A percentile compares a stretch with the other conserved stretches of the same genome.
Conservation (phyloP, 2,888 invertebrate genomes). For the Rosalia funebris region DNA sequence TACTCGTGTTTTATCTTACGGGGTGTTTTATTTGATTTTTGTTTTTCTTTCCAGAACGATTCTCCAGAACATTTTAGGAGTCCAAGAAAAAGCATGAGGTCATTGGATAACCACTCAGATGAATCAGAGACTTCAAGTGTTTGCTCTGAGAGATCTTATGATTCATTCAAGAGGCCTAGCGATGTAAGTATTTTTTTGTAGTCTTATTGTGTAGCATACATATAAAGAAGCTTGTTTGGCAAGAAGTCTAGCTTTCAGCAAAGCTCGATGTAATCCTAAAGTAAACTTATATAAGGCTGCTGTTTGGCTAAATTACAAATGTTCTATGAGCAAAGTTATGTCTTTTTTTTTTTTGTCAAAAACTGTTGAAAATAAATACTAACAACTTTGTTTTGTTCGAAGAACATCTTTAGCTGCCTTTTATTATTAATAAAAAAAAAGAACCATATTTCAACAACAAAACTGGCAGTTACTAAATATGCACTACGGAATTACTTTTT, state of each 20-base stretch:
- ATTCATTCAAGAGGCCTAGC: constrained; percentile 74
- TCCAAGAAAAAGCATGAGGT: constrained; percentile 58
- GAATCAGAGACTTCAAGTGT: constrained; percentile 96
- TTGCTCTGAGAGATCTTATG: constrained; percentile 83
- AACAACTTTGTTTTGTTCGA: too few relatives aligned
- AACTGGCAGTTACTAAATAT: not conserved
- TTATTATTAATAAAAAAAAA: too few relatives aligned
- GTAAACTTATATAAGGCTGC: not conserved
- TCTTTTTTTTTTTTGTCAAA: too few relatives aligned
- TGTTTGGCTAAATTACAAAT: too few relatives aligned
- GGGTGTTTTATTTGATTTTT: too few relatives aligned
- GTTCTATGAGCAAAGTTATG: too few relatives aligned
- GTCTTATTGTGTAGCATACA: not conserved
- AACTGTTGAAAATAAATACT: too few relatives aligned
- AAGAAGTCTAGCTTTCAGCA: not conserved
- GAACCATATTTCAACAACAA: too few relatives aligned
- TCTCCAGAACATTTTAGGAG: constrained; percentile 53
- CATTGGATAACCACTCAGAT: constrained; percentile 79
- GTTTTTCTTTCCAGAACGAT: constrained; percentile 54
- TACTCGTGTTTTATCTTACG: too few relatives aligned
- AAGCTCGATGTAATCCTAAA: not conserved
- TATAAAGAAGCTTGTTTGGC: constrained; percentile 1
- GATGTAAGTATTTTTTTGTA: constrained; percentile 79
- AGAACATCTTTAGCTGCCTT: too few relatives aligned
- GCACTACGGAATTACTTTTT: not conserved